Base-by-base conservation (phyloP, 1,140 invertebrate species). In the Anoplolepis gracilipes region DNA sequence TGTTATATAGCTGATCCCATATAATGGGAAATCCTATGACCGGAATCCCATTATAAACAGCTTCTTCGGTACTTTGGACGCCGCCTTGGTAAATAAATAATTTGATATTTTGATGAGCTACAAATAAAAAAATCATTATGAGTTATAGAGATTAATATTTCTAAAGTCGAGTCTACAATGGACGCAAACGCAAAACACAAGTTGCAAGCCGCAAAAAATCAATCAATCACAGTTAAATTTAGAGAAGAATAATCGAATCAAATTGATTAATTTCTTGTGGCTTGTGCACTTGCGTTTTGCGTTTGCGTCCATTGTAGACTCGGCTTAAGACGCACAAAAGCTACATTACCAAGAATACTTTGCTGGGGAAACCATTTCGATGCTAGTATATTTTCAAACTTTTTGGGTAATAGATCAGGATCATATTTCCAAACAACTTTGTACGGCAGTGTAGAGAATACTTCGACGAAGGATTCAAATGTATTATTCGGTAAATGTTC, bases 21-120 rank as follows among this genome's bases (percentile, higher is more conserved):
- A 92, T 11, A 59, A 93, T 19, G 0, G 95, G 95, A 49, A 95
- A 82, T 16, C 92, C 95, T 4, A 96, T 42, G 8, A 96, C 64
- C 16, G 96, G 95, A 3, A 95, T 92, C 0, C 90, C 93, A 62
- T 94, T 91, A 85, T 93, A 90, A 49, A 95, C 78, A 5, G 94
- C 92, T 88, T 96, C 95, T 69, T 93, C 94, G 8, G 93, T 89
- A 67, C 96, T 95, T 30, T 95, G 94, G 28, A 94, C 84, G 1
- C 96, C 96, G 55, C 95, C 95, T 89, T 96, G 96, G 25, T 93
- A 95, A 16, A 96, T 91, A 81, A 96, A 96, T 10, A 95, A 73
- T 85, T 92, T 92, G 25, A 94, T 87, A 78, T 95, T 93, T 13
- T 91, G 90, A 79, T 96, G 95, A 42, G 87, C 94, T 94, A 49